Conservation (phyloP, 1,140 invertebrate genomes). For the Drosophila tropicalis region DNA sequence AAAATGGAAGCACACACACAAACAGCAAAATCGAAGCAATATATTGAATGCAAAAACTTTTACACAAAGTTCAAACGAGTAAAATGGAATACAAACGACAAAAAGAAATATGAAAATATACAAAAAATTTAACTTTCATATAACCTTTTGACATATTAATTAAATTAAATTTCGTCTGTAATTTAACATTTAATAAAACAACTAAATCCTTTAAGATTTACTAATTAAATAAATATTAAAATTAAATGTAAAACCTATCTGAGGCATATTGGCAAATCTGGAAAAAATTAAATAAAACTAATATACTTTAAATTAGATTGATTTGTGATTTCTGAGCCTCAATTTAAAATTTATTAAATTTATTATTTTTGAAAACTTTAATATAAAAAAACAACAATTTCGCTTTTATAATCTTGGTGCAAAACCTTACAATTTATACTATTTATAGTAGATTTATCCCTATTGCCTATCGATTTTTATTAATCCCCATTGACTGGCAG, state of each 20-base stretch:
- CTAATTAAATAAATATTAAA: background rate
- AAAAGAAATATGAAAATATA: background rate
- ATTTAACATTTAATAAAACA: background rate
- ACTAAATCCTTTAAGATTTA: background rate
- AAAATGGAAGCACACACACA: constrained; percentile 31
- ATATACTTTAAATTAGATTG: too few species aligned
- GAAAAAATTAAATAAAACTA: too few species aligned
- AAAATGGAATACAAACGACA: constrained; percentile 17
- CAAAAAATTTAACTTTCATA: background rate
- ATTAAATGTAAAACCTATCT: background rate
- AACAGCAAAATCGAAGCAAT: constrained; percentile 41
- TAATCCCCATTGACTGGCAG: constrained; percentile 34
- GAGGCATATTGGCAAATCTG: too few species aligned
- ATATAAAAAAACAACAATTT: background rate
- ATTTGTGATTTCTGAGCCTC: too few species aligned
- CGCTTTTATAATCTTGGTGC: background rate
- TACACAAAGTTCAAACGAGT: constrained; percentile 53
- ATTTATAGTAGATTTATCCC: background rate
- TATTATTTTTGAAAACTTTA: too few species aligned
- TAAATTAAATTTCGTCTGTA: background rate
- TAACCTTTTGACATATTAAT: constrained; percentile 3
- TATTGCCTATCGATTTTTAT: constrained; percentile 44
- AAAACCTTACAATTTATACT: background rate
- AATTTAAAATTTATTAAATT: too few species aligned
- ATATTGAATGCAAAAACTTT: constrained; percentile 62